Conservation (phyloP, 2,113 vertebrate species). For the Mormyrus iriodes region DNA sequence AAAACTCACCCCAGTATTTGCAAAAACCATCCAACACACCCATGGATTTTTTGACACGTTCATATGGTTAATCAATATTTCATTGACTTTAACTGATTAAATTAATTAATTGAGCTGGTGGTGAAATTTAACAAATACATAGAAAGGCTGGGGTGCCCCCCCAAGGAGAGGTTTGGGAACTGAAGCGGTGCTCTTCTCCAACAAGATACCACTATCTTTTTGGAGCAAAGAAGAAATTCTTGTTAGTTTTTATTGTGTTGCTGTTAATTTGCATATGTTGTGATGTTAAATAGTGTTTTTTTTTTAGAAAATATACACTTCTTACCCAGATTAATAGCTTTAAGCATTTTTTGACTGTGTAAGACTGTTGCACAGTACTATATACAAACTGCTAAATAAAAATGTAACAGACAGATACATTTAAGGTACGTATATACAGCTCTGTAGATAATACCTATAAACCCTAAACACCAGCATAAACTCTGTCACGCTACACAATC, state of each 20-base stretch:
- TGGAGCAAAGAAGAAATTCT: not conserved
- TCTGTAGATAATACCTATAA: not conserved
- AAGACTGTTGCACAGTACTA: not conserved
- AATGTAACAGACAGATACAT: too few species aligned
- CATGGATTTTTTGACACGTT: not conserved
- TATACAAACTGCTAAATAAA: too few species aligned
- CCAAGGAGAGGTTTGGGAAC: not conserved
- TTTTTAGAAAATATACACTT: not conserved
- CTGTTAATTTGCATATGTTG: not conserved
- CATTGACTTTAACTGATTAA: not conserved
- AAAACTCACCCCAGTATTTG: not conserved
- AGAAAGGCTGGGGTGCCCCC: not conserved
- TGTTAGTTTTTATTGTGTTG: not conserved
- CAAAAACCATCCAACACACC: not conserved
- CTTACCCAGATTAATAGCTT: not conserved
- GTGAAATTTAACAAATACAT: not conserved
- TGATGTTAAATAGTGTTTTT: not conserved
- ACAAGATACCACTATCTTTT: not conserved
- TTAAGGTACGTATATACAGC: too few species aligned
- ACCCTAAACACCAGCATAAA: not conserved
- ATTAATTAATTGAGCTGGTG: not conserved
- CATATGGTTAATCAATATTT: not conserved
- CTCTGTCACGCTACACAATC: not conserved
- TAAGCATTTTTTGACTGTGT: not conserved
- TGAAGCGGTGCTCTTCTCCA: not conserved